Base-by-base conservation (phyloP, 2,888 invertebrate genomes). In the Callyntrura sp. region DNA sequence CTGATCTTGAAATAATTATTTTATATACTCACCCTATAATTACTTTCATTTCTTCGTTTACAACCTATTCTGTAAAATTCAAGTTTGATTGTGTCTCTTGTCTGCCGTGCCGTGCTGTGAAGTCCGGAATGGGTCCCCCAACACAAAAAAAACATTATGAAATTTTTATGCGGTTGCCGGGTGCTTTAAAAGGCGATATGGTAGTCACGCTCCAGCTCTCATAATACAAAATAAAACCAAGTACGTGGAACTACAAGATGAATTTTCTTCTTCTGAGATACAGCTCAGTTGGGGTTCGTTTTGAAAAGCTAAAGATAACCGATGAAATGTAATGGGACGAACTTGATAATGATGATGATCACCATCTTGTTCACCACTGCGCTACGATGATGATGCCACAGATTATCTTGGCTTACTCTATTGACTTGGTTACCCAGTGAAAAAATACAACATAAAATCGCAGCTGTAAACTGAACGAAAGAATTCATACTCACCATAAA, bases 391-490 rank as follows among this genome's bases (percentile, higher is more conserved):
- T 57, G 68, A 65, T 65, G 60, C 65, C 82, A 55, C 65, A 48
- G 84, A 84, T 84, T 68, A 70, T 84, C 55, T 35, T 57, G 25
- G 70, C 84, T 84, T 84, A 84, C 73, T 76, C 85, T 65, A 86
- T 86, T 86, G 85, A 86, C 85, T 86, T 23, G 85, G 85, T 86
- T 86, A 86, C 85, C 85, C 79, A 86, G 78, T 78, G 68, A 86
- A 86, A 65, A 48, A 62, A 48, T 23, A 78, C 60, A 48, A 60
- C 85, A 55, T 28, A 57, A 79, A 78, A 86, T 65, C 25, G 55
- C 85, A 84, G 70, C 83, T 84, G 83, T 68, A 84, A 35, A 35
- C 35, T 35, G 35, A 35, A 35, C 35, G 35, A 35, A 35, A 12
- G 51, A 76, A n/a, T 43, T 23, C 82, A 35, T 43, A 17, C 8